These are phyloP conservation scores for Tetraodon nigroviridis DNA, from an alignment of 2,113 vertebrate genomes.

Conservation along the genomic window DNA sequence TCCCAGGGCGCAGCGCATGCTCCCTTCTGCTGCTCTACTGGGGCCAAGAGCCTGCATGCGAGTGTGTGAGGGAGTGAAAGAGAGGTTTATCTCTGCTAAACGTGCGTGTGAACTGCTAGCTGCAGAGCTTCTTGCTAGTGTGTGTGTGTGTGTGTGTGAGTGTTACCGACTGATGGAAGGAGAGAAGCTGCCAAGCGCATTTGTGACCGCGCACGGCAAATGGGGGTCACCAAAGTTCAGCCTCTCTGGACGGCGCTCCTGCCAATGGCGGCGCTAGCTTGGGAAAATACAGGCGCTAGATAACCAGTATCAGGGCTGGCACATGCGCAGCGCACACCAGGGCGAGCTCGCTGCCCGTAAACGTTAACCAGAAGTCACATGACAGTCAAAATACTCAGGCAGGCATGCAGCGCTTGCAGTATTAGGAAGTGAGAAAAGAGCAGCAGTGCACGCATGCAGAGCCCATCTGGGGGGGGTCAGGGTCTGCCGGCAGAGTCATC, in stretches of 20 bases:
- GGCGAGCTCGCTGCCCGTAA: slow-evolving; percentile 18
- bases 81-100: slow-evolving; percentile 63
- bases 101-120: slow-evolving; percentile 63
- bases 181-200: slow-evolving; percentile 60
- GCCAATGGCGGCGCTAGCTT: slow-evolving; percentile 37
- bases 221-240: slow-evolving; percentile 70
- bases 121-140: slow-evolving; percentile 62
- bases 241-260: slow-evolving; percentile 27
- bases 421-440: background rate
- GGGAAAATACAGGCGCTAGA: slow-evolving; percentile 43
- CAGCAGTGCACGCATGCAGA: background rate
- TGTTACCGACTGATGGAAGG: slow-evolving; percentile 42
- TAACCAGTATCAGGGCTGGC: slow-evolving; percentile 35
- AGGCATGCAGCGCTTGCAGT: background rate
- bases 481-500: too few species aligned
- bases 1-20: slow-evolving; percentile 51
- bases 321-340: slow-evolving; percentile 22
- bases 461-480: slow-evolving; percentile 7
- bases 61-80: slow-evolving; percentile 50
- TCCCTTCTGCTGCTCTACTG: slow-evolving; percentile 52
- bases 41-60: slow-evolving; percentile 52
- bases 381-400: slow-evolving; percentile 1
- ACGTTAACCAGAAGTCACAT: slow-evolving; percentile 24
- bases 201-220: slow-evolving; percentile 67
- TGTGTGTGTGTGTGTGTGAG: slow-evolving; percentile 17